phyloP scores from a whole-genome alignment of 2,797 vertebrate species.

The Cichlasoma orientale region DNA sequence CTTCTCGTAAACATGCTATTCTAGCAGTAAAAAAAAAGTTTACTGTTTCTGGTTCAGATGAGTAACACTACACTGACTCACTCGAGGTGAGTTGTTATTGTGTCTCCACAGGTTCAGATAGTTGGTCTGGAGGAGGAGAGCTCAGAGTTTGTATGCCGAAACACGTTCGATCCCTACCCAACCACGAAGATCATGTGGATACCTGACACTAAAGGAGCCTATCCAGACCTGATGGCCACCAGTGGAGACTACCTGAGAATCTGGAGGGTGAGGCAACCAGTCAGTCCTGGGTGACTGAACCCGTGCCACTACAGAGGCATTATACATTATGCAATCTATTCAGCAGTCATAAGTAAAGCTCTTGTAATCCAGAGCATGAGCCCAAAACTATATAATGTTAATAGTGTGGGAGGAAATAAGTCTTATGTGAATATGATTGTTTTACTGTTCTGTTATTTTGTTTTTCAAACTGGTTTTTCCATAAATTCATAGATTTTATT shows the following conservation, averaged over 20 bases:
- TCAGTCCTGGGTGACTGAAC: neutral
- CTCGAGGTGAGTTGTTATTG: neutral
- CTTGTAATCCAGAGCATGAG: too few relatives aligned
- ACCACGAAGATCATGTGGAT: conserved; percentile 99
- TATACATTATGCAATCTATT: neutral
- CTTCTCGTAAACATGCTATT: neutral
- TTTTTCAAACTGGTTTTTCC: too few relatives aligned
- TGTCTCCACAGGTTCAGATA: conserved; percentile 87
- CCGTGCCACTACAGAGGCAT: neutral
- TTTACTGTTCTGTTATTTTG: too few relatives aligned
- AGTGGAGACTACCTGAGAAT: conserved; percentile 97
- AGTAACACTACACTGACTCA: neutral
- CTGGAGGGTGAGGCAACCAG: conserved; percentile 88
- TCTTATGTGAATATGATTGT: too few relatives aligned
- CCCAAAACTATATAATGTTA: too few relatives aligned
- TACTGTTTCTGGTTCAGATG: neutral
- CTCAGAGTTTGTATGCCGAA: conserved; percentile 97
- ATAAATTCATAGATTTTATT: too few relatives aligned
- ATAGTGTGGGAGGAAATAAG: too few relatives aligned
- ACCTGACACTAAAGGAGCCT: conserved; percentile 97
- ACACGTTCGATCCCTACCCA: conserved; percentile 97
- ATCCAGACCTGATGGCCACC: conserved; percentile 96
- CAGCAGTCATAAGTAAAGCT: neutral
- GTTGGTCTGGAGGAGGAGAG: conserved; percentile 98
- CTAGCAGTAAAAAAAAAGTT: neutral